Evolutionary conservation across 2,888 invertebrate species (phyloP).

Genomic region (Drosophila nigricruria): DNA sequence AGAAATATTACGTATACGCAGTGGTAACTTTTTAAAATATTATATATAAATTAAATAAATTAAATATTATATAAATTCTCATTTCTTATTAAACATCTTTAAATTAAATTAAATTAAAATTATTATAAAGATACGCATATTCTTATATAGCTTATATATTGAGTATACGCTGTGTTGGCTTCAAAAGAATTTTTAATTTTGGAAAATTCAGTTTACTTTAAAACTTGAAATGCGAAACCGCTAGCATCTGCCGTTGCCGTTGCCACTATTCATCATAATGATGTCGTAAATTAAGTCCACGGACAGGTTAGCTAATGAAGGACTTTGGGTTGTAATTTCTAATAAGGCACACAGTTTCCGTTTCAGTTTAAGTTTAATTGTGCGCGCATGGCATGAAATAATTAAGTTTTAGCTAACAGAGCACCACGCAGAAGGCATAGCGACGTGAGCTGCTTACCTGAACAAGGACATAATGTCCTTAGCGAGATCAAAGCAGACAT

Average conservation of each 20-base stretch:
- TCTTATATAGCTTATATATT: not conserved
- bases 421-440: not conserved
- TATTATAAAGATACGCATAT: not conserved
- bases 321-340: constrained; percentile 21
- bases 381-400: constrained; percentile 22
- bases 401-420: constrained; percentile 10
- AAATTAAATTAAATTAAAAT: too few relatives aligned
- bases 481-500: constrained; percentile 46
- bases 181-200: not conserved
- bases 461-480: constrained; percentile 21
- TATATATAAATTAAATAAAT: too few relatives aligned
- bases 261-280: constrained; percentile 17
- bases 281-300: constrained; percentile 25
- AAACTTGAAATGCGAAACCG: constrained; percentile 3
- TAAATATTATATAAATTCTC: not conserved
- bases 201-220: not conserved
- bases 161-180: not conserved
- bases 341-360: constrained; percentile 12
- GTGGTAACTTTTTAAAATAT: too few relatives aligned
- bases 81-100: not conserved
- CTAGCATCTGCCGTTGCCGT: not conserved
- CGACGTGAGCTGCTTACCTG: constrained; percentile 23
- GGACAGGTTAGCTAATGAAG: constrained; percentile 46
- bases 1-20: too few relatives aligned
- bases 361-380: constrained; percentile 30